Evolutionary conservation across 2,888 invertebrate species (phyloP), one percentile per base, ranked within the genome.

Genomic region (Tromatobia lineatoria): DNA sequence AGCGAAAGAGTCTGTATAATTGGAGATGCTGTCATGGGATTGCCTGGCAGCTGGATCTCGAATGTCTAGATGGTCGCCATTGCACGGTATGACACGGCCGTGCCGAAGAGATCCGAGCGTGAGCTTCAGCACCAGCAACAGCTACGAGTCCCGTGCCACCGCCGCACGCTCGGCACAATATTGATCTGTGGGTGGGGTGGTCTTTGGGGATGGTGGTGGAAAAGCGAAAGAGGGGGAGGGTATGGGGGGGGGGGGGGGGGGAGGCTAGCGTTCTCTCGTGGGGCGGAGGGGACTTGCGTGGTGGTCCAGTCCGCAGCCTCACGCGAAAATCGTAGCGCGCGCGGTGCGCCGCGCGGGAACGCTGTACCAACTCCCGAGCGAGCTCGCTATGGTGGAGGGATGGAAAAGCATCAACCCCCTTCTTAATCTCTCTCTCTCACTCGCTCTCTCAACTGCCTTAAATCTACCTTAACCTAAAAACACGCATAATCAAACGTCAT

Each of bases 281-380:
- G 70, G 88, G 88, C 85, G 86, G 90, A 85, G 88, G 89, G 45
- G 88, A 88, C 86, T 89, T 92, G 92, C 92, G 93, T 90, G 91
- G 90, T 91, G 91, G 92, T 93, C 92, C 93, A 92, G 91, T 92
- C 91, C 92, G 92, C 92, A 92, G 93, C 90, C 90, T 92, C 90
- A 89, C 91, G 90, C 90, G 92, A 90, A 90, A 89, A 88, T 88
- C 83, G 88, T 90, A 89, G 87, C 85, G 89, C 89, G 88, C 78
- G 73, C 76, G 75, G 89, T 80, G 71, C 74, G 69, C 75, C 78
- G 80, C 82, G 86, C 73, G 87, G 83, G 83, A 85, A 73, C 76
- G 88, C 88, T 80, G 82, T 4, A 2, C 82, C 71, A 77, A 83
- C 84, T 82, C 85, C 85, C 81, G 82, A 18, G 38, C 1, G n/a